Percentiles rank a stretch among this genome's conserved stretches.
These are phyloP conservation scores for Athene noctua DNA, from an alignment of 2,113 vertebrate genomes.

Conservation along the genomic window DNA sequence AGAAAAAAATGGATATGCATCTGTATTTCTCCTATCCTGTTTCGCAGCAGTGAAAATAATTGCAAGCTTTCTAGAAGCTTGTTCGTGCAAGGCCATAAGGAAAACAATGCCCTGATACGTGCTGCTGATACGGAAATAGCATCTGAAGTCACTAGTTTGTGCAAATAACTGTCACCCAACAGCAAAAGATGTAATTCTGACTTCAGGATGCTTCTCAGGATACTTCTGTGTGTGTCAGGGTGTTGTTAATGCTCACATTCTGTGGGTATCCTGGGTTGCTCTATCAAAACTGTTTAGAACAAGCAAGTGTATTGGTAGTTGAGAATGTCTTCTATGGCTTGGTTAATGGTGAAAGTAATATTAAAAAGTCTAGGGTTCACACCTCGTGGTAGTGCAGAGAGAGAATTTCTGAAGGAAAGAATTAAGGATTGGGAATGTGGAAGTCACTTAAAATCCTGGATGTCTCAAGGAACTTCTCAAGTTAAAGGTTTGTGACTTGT, in stretches of 20 bases:
- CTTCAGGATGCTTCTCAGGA: not conserved
- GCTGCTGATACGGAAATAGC: not conserved
- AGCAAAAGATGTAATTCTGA: not conserved
- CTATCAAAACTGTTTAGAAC: not conserved
- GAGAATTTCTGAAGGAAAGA: not conserved
- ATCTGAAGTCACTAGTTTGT: not conserved
- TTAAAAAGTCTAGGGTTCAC: not conserved
- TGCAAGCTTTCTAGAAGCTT: not conserved
- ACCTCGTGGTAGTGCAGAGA: not conserved
- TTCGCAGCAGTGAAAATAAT: not conserved
- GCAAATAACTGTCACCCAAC: not conserved
- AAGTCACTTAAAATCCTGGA: not conserved
- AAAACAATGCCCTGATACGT: not conserved
- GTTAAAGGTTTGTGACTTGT: not conserved
- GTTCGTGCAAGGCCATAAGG: not conserved
- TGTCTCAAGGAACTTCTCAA: not conserved
- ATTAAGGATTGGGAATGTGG: not conserved
- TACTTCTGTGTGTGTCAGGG: not conserved
- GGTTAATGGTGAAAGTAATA: not conserved
- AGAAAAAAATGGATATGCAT: not conserved
- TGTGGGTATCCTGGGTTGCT: not conserved
- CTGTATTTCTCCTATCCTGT: not conserved
- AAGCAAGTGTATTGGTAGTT: not conserved
- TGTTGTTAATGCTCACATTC: rapidly evolving
- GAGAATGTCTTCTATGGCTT: not conserved